Conservation (phyloP, 2,797 vertebrate genomes). For the Gouania willdenowi region DNA sequence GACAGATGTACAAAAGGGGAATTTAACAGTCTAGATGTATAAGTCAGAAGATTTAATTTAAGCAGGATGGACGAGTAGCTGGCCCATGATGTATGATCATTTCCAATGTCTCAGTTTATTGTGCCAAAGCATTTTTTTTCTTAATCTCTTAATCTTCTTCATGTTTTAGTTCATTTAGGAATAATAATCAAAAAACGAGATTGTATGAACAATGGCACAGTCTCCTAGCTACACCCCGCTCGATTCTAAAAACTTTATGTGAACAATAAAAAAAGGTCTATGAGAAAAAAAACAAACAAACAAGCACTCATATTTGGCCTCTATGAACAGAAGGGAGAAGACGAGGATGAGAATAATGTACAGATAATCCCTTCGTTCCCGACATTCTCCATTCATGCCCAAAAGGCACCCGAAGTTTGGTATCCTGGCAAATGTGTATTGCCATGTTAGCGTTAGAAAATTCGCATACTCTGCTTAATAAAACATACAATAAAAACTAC, state of each 20-base stretch:
- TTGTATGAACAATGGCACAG: conserved; percentile 25
- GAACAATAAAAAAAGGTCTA: conserved; percentile 26
- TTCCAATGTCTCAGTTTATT: conserved; percentile 4
- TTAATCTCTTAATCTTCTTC: conserved; percentile 10
- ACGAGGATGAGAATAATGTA: conserved; percentile 27
- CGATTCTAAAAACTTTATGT: conserved; percentile 29
- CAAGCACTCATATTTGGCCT: conserved; percentile 31
- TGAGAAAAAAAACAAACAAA: conserved; percentile 35
- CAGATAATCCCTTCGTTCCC: conserved; percentile 42
- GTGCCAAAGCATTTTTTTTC: conserved; percentile 26
- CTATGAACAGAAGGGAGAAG: conserved; percentile 5
- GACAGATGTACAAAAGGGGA: no score
- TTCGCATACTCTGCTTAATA: conserved; percentile 48
- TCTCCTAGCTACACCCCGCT: conserved; percentile 15
- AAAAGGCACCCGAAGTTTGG: conserved; percentile 66
- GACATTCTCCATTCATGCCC: conserved; percentile 54
- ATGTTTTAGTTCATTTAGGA: conserved; percentile 17
- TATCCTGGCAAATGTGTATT: conserved; percentile 56
- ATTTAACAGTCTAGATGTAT: conserved; percentile 12
- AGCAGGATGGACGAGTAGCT: neutral
- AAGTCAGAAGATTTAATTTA: conserved; percentile 21
- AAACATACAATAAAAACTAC: conserved; percentile 70
- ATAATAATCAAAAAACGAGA: conserved; percentile 21
- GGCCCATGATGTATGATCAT: neutral
- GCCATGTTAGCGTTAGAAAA: conserved; percentile 60